Evolutionary conservation across 1,140 invertebrate genomes (phyloP).

Genomic region (Anthonomus grandis): DNA sequence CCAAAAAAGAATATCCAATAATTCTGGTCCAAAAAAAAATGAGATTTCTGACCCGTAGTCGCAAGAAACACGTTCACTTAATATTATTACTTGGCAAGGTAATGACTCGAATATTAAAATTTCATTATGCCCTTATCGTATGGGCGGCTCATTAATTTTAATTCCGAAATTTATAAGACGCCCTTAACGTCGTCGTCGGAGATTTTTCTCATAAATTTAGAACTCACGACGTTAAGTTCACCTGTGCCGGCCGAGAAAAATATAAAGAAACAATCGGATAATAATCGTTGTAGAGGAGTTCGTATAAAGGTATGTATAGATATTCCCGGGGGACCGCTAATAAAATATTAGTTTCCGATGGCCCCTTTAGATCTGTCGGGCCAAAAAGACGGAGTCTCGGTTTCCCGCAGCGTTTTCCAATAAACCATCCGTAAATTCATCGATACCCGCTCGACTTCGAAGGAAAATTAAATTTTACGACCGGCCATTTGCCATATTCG

Average conservation of each 20-base stretch:
- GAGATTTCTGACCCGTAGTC: no score
- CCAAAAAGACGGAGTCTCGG: slow-evolving; percentile 23
- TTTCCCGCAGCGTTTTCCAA: slow-evolving; percentile 22
- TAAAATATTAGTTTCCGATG: slow-evolving; percentile 4
- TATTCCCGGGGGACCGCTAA: neutral
- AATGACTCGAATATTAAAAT: slow-evolving; percentile 12
- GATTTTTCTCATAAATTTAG: no score
- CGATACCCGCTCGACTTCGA: slow-evolving; percentile 29
- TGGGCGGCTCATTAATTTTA: slow-evolving; percentile 15
- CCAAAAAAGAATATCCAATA: no score
- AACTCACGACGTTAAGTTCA: no score
- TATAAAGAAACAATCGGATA: no score
- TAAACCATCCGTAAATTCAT: slow-evolving; percentile 31
- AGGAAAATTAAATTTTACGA: slow-evolving; percentile 33
- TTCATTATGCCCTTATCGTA: slow-evolving; percentile 11
- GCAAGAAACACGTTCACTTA: no score
- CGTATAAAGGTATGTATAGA: no score
- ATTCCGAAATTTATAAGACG: slow-evolving; percentile 16
- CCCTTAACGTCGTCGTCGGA: slow-evolving; percentile 5
- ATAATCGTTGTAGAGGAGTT: no score
- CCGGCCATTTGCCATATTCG: slow-evolving; percentile 31
- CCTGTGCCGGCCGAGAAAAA: no score
- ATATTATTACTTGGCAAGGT: no score
- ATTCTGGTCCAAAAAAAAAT: no score
- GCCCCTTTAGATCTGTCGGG: neutral